Evolutionary conservation across 2,797 vertebrate genomes (phyloP), one percentile per base, ranked within the genome.

Genomic region (Apogon talboti): DNA sequence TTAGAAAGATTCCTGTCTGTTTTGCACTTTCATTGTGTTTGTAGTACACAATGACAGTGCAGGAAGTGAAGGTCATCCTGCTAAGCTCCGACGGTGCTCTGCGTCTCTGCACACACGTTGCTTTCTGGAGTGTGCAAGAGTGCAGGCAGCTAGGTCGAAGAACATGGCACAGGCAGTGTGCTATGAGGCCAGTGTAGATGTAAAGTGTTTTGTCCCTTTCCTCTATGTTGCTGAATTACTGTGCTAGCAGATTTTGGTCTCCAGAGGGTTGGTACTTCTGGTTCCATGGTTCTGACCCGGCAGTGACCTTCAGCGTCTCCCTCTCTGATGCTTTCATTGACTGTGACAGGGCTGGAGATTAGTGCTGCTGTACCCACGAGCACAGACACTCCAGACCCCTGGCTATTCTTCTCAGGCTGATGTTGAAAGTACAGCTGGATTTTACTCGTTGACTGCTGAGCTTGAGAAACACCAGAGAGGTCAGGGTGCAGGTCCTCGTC

Each of bases 301-400:
- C 60, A 86, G 82, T 6, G 92, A 94, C 81, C 93, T 94, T 9
- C 90, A 92, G 33, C 89, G 85, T 54, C 84, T 61, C 33, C 24
- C 2, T 30, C 15, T 52, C 1, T 55, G 59, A 74, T 69, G 67
- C 58, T 40, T 56, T 72, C 45, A 35, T 9, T 76, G 62, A 76
- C 55, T 9, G 14, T 49, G 65, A 74, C 59, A 42, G 41, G 16
- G 21, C 45, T 63, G 59, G 61, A 80, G 45, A 73, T 40, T 42
- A 57, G 51, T 40, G 37, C 38, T 45, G 58, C 49, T 1, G 41
- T 59, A 67, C 15, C 73, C 30, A 35, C 30, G 3, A 73, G 56
- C 37, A 9, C 35, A 74, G 54, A 51, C 49, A 11, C 53, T 48
- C 47, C 21, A 65, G 56, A 66, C 71, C 15, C 53, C 28, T 35